Evolutionary conservation across 2,797 vertebrate genomes (phyloP).

Genomic region (Oryzias dopingdopingensis): DNA sequence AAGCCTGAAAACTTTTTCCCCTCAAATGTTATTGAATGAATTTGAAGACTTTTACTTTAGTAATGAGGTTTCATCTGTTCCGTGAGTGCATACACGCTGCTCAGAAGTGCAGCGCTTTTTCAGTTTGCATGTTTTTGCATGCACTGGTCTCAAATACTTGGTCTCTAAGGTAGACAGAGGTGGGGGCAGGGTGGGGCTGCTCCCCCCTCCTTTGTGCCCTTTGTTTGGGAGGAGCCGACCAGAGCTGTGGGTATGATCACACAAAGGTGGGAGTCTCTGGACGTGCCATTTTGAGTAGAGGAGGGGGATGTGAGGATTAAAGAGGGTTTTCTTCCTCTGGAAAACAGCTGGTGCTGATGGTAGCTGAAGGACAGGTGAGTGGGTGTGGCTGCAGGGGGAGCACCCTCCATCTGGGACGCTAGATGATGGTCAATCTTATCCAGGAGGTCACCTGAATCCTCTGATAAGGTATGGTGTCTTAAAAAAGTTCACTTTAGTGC

Average conservation of each 20-base stretch:
- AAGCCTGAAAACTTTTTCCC: too few species aligned
- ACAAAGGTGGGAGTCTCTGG: conserved; percentile 22
- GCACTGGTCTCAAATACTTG: not conserved
- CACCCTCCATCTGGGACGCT: conserved; percentile 35
- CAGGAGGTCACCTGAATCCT: not conserved
- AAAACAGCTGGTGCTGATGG: conserved; percentile 62
- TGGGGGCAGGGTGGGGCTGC: conserved; percentile 31
- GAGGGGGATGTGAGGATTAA: not conserved
- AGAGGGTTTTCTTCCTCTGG: conserved; percentile 18
- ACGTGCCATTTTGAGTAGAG: conserved; percentile 2
- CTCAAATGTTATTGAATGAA: too few species aligned
- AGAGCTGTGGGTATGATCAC: conserved; percentile 26
- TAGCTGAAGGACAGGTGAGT: conserved; percentile 54
- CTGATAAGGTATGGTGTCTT: too few species aligned
- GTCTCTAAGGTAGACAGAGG: conserved; percentile 13
- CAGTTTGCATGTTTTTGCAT: conserved; percentile 13
- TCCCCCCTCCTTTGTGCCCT: conserved; percentile 66
- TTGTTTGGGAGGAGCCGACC: conserved; percentile 63
- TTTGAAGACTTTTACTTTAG: too few species aligned
- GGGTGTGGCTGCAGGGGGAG: conserved; percentile 36
- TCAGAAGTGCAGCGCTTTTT: not conserved
- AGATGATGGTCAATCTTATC: not conserved
- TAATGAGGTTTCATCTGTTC: too few species aligned
- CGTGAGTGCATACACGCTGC: too few species aligned
- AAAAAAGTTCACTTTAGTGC: too few species aligned